phyloP scores from a whole-genome alignment of 2,888 invertebrate species.

The Octonoba sinensis region DNA sequence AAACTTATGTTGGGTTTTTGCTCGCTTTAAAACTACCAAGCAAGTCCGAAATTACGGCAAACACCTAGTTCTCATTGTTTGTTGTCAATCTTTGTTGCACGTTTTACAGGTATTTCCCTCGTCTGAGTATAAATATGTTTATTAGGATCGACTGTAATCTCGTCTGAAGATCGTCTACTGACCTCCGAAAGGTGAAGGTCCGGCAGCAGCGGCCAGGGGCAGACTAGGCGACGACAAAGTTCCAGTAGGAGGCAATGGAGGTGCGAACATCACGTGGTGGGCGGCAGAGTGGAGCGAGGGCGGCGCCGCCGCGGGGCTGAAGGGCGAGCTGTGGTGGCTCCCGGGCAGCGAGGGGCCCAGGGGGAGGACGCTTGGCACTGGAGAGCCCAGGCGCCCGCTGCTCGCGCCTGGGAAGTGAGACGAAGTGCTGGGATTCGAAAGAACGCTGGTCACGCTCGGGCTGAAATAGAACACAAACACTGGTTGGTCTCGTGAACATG shows the following conservation, averaged over 20 bases:
- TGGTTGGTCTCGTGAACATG: not conserved
- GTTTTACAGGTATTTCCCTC: not conserved
- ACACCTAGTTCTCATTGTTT: too few relatives aligned
- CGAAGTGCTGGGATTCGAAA: constrained; percentile 24
- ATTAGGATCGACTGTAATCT: constrained; percentile 65
- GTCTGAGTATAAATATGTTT: constrained; percentile 19
- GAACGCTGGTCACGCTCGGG: constrained; percentile 35
- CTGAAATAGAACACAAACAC: constrained; percentile 20
- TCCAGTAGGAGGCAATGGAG: constrained; percentile 65
- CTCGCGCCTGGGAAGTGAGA: constrained; percentile 41
- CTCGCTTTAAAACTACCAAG: too few relatives aligned
- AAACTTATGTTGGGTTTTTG: too few relatives aligned
- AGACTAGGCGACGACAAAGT: constrained; percentile 65
- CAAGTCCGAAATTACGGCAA: too few relatives aligned
- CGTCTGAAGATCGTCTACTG: too few relatives aligned
- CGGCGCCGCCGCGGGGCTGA: constrained; percentile 31
- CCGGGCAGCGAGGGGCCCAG: constrained; percentile 55
- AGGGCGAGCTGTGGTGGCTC: constrained; percentile 35
- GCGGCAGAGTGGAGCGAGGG: constrained; percentile 48
- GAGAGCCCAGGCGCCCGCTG: constrained; percentile 31
- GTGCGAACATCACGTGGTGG: constrained; percentile 67
- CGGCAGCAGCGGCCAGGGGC: constrained; percentile 58
- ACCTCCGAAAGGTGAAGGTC: constrained; percentile 65
- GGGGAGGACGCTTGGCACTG: constrained; percentile 44
- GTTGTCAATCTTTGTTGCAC: too few relatives aligned